A percentile compares a stretch with the other conserved stretches of the same genome.
Conservation (phyloP, 1,140 invertebrate genomes). For the Saccostrea echinata region DNA sequence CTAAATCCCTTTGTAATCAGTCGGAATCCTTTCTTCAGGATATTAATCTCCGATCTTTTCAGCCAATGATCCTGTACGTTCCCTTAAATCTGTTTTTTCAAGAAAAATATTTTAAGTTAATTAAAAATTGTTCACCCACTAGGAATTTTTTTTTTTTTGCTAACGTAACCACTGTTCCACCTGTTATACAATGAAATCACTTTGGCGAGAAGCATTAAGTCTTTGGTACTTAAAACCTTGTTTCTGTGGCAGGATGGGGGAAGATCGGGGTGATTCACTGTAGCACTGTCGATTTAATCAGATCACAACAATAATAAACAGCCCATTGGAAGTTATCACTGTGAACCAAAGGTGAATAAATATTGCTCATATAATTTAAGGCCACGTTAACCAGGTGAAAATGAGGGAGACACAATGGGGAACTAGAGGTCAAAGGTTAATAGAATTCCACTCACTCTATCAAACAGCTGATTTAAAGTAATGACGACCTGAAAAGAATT, state of each 20-base stretch:
- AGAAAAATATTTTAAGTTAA: conserved; percentile 23
- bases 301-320: conserved; percentile 37
- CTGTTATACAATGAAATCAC: conserved; percentile 34
- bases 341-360: background rate
- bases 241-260: background rate
- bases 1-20: conserved; percentile 26
- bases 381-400: conserved; percentile 30
- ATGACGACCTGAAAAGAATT: background rate
- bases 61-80: background rate
- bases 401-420: background rate
- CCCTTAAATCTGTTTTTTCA: conserved; percentile 10
- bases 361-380: background rate
- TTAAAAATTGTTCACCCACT: conserved; percentile 26
- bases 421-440: conserved; percentile 12
- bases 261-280: background rate
- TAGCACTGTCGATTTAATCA: conserved; percentile 36
- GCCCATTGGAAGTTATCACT: background rate
- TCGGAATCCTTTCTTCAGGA: background rate
- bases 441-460: conserved; percentile 6
- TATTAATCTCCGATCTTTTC: background rate
- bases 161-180: background rate
- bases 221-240: background rate
- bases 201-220: background rate
- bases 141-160: background rate
- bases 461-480: conserved; percentile 1